Evolutionary conservation across 1,140 invertebrate genomes (phyloP), one percentile per base, ranked within the genome.

Genomic region (Drosophila baimaii): DNA sequence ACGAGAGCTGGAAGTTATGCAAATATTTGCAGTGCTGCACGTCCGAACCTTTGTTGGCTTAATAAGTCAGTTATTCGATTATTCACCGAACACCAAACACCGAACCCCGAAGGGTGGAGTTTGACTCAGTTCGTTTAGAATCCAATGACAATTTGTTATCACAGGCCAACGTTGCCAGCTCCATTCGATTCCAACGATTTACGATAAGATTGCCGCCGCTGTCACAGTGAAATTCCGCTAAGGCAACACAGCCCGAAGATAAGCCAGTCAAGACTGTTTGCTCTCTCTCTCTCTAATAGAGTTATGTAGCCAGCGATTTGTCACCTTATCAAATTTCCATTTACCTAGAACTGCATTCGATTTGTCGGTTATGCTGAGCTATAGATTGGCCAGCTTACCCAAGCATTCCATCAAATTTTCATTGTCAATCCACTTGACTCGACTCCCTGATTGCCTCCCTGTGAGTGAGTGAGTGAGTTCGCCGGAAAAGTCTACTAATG

Each of bases 1-100:
- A 6, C 15, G 8, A 21, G 31, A n/a, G 25, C 31, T 9, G 31
- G 27, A 61, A 68, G 61, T 56, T 68, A 78, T 79, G 70, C 64
- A 75, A 82, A 82, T 79, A 65, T 79, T 65, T 44, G 51, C 41
- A 78, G 46, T 43, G 33, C 37, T 79, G 77, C 81, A 84, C 71
- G 71, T 74, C 23, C 74, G 31, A 49, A 33, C 74, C 59, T 63
- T 81, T 70, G 71, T 51, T 49, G 41, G 41, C 19, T 39, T 10
- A 25, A 63, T 29, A 64, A 68, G 58, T 65, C 65, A 66, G 31
- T 37, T 25, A 12, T 33, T 35, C 13, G 37, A 58, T 57, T 66
- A 33, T 15, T 35, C 9, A 35, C 35, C 27, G 13, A 12, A 3
- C 25, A 5, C 27, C 27, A 7, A 49, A 35, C 9, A 35, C 35